phyloP scores from a whole-genome alignment of 2,888 invertebrate species.

The Dinocampus coccinellae region DNA sequence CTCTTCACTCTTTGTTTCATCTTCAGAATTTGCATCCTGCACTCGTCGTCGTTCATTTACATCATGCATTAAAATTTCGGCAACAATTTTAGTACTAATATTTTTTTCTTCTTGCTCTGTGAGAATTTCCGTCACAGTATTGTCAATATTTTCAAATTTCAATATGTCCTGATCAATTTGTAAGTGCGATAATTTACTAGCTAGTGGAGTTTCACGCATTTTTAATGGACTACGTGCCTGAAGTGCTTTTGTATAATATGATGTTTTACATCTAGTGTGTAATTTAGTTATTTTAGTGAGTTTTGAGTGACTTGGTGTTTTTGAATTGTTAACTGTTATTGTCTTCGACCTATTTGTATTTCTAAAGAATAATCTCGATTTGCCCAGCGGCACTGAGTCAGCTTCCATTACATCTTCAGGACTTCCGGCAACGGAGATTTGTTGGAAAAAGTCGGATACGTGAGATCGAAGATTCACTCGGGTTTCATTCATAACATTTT shows the following conservation, averaged over 20 bases:
- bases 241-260: conserved; percentile 56
- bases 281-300: conserved; percentile 62
- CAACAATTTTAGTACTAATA: conserved; percentile 56
- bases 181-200: conserved; percentile 58
- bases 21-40: not conserved
- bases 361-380: conserved; percentile 47
- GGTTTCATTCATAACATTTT: conserved; percentile 63
- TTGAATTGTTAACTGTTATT: conserved; percentile 43
- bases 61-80: conserved; percentile 61
- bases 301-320: conserved; percentile 56
- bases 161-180: conserved; percentile 61
- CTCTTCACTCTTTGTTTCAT: conserved; percentile 36
- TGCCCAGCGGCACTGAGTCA: conserved; percentile 57
- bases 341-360: conserved; percentile 46
- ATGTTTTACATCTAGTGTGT: conserved; percentile 59
- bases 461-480: conserved; percentile 64
- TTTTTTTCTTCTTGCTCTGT: conserved; percentile 43
- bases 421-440: conserved; percentile 66
- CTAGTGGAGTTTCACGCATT: conserved; percentile 58
- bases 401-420: conserved; percentile 67
- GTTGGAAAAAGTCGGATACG: conserved; percentile 66
- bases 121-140: conserved; percentile 60
- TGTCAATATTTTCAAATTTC: conserved; percentile 62
- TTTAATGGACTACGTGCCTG: conserved; percentile 50
- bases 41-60: conserved; percentile 53